Conservation (phyloP, 2,797 vertebrate species). For the Alauda arvensis region DNA sequence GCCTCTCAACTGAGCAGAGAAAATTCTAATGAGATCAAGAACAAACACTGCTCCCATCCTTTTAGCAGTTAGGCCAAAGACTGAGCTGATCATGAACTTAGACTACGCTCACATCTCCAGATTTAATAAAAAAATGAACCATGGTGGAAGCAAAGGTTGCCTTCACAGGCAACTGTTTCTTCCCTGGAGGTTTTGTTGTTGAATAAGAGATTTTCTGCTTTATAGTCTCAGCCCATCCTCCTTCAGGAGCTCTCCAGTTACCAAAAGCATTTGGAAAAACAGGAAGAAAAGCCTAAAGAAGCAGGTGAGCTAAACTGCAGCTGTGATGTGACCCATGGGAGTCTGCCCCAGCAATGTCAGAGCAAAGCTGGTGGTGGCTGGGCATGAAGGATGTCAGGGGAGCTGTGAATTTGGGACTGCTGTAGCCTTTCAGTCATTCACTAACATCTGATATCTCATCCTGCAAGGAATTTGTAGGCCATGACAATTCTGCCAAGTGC, state of each 20-base stretch:
- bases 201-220: not conserved
- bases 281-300: not conserved
- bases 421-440: not conserved
- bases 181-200: not conserved
- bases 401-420: not conserved
- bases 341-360: not conserved
- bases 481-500: not conserved
- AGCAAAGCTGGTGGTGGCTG: not conserved
- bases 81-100: not conserved
- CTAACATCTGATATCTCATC: not conserved
- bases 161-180: not conserved
- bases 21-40: not conserved
- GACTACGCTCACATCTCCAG: not conserved
- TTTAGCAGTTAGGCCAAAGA: not conserved
- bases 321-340: accelerated
- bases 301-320: accelerated
- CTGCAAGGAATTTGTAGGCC: not conserved
- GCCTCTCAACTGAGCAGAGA: not conserved
- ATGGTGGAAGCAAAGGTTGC: not conserved
- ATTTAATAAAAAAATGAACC: not conserved
- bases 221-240: not conserved
- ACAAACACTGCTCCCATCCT: not conserved
- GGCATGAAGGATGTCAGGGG: not conserved
- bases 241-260: not conserved
- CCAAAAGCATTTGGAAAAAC: not conserved